Base-by-base conservation (phyloP, 2,113 vertebrate genomes). In the Antigone vipio region DNA sequence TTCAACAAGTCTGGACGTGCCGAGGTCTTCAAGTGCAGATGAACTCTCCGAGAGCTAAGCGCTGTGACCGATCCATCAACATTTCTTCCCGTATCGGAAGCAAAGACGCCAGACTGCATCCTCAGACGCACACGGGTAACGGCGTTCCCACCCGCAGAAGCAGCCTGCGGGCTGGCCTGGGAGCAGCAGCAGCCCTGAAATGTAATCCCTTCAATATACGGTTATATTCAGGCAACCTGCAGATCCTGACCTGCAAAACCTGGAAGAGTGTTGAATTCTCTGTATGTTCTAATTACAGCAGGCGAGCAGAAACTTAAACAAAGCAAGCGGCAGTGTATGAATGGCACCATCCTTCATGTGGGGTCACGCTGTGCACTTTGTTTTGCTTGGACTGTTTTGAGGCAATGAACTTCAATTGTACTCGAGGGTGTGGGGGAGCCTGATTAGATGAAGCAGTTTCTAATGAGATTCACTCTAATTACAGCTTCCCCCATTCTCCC, bases 381-480 rank as follows among this genome's bases (percentile, higher is more conserved):
- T 53, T 72, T 74, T 89, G 86, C 79, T 88, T 30, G 91, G 91
- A 80, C 97, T 97, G 89, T 96, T 98, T 89, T 42, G 97, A 98
- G 98, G 95, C 95, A 75, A 26, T 52, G 94, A 92, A 64, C 94
- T 71, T 60, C 85, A 79, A 53, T 95, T 93, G 96, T 96, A 96
- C 97, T 97, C 86, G 66, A 92, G 97, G 96, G 92, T 95, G 93
- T 92, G 84, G 96, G 98, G 97, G 96, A 98, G 98, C 96, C 98
- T 97, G 97, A 98, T 97, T 97, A 98, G 98, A 97, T 96, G 96
- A 97, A 97, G 96, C 97, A 59, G 94, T 91, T 98, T 97, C 97
- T 99, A 99, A 99, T 98, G 98, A 99, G 98, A 98, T 98, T 98
- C 97, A 72, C 95, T 98, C 98, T 98, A 99, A 99, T 99, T 98